Percentiles rank a stretch among this genome's conserved stretches.
These are phyloP conservation scores for Agrochola litura DNA, from an alignment of 2,888 invertebrate genomes.

Conservation along the genomic window DNA sequence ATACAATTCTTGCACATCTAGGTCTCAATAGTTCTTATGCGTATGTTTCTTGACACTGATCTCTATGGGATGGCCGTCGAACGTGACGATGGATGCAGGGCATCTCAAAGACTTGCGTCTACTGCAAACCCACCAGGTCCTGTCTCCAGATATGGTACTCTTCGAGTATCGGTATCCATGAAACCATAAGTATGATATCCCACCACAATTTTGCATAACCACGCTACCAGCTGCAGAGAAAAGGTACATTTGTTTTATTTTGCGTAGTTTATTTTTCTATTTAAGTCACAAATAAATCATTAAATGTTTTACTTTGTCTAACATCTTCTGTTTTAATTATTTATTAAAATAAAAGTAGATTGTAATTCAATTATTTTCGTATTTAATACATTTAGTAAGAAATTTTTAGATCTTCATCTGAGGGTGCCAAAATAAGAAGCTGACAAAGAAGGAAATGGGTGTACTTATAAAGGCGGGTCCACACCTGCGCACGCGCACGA, in stretches of 20 bases:
- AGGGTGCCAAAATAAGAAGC: background rate
- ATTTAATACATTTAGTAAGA: background rate
- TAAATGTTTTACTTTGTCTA: too few relatives aligned
- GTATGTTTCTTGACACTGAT: conserved; percentile 67
- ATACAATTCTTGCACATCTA: background rate
- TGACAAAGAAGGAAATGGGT: background rate
- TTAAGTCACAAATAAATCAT: background rate
- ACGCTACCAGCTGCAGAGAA: conserved; percentile 23
- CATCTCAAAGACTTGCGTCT: conserved; percentile 66
- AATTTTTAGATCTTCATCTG: background rate
- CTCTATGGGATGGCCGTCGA: conserved; percentile 63
- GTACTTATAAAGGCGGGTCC: background rate
- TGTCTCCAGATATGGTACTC: conserved; percentile 58
- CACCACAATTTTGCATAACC: conserved; percentile 33
- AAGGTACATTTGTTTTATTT: background rate
- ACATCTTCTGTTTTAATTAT: background rate
- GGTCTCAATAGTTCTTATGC: conserved; percentile 67
- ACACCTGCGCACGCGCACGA: too few relatives aligned
- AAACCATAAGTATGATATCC: conserved; percentile 56
- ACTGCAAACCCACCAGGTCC: conserved; percentile 72
- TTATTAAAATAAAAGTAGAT: background rate
- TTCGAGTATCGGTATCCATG: conserved; percentile 68
- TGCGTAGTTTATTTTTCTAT: background rate
- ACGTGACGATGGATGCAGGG: conserved; percentile 69
- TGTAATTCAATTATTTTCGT: background rate